Percentiles rank a stretch among this genome's conserved stretches.
Conservation (phyloP, 1,140 invertebrate genomes). For the Hesperophylax magnus region DNA sequence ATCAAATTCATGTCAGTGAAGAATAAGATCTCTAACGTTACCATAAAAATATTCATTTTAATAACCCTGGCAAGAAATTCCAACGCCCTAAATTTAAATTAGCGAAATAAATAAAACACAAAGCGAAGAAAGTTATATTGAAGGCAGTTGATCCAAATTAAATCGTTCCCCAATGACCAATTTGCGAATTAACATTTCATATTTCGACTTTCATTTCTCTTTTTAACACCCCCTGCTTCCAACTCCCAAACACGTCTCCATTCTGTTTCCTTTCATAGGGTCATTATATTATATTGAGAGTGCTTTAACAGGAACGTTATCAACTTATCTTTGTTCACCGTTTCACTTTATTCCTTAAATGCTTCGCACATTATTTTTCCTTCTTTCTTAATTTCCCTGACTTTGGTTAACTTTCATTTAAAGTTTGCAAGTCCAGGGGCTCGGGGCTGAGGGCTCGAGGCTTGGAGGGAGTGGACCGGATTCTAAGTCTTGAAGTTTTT, state of each 20-base stretch:
- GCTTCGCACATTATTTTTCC: slow-evolving; percentile 32
- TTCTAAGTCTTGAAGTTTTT: slow-evolving; percentile 48
- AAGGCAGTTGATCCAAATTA: slow-evolving; percentile 17
- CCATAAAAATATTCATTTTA: no score
- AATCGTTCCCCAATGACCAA: slow-evolving; percentile 17
- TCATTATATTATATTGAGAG: slow-evolving; percentile 28
- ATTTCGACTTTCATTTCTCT: not conserved
- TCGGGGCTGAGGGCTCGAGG: not conserved
- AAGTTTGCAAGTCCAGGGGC: slow-evolving; percentile 17
- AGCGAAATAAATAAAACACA: not conserved
- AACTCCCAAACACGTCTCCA: no score
- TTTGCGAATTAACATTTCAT: slow-evolving; percentile 30
- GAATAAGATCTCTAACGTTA: no score
- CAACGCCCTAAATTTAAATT: not conserved
- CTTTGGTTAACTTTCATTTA: slow-evolving; percentile 34
- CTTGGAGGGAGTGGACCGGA: not conserved
- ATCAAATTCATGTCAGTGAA: no score
- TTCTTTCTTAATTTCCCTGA: slow-evolving; percentile 32
- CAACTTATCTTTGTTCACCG: slow-evolving; percentile 27
- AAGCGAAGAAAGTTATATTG: not conserved
- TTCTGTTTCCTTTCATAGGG: not conserved
- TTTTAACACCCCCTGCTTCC: not conserved
- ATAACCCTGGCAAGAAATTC: no score
- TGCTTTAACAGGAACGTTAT: slow-evolving; percentile 11
- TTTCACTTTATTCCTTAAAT: slow-evolving; percentile 10